These are phyloP conservation scores for Nettapus auritus DNA, from an alignment of 2,113 vertebrate genomes.

Conservation along the genomic window DNA sequence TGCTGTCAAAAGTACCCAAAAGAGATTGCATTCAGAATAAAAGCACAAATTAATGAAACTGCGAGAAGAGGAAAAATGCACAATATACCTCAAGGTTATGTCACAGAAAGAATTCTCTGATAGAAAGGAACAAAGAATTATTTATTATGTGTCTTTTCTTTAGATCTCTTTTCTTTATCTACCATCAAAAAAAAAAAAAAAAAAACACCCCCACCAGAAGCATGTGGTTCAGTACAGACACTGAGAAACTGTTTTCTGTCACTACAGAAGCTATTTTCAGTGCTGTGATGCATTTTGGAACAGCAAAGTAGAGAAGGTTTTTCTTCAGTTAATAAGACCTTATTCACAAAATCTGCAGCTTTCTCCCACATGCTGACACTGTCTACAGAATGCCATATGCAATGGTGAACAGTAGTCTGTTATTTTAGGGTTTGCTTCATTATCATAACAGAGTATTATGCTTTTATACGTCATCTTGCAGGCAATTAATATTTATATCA, in stretches of 20 bases:
- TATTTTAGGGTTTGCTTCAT: constrained; percentile 20
- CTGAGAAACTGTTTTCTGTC: constrained; percentile 4
- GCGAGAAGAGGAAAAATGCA: background rate
- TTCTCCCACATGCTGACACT: background rate
- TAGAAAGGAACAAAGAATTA: background rate
- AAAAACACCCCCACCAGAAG: background rate
- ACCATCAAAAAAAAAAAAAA: background rate
- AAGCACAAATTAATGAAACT: background rate
- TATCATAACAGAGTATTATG: background rate
- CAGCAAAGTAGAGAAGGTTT: background rate
- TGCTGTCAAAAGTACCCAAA: background rate
- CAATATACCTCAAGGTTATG: background rate
- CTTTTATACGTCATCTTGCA: constrained; percentile 12
- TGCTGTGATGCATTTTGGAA: background rate
- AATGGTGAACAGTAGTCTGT: background rate
- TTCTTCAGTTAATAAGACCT: background rate
- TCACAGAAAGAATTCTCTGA: background rate
- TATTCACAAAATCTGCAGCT: constrained; percentile 6
- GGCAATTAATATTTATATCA: constrained; percentile 59
- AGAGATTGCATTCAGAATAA: background rate
- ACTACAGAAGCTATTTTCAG: background rate
- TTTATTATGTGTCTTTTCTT: background rate
- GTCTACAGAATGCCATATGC: background rate
- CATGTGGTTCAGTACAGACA: background rate
- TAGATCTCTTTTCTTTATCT: background rate